Evolutionary conservation across 2,797 vertebrate genomes (phyloP), one percentile per base, ranked within the genome.

Genomic region (Peromyscus aztecus): DNA sequence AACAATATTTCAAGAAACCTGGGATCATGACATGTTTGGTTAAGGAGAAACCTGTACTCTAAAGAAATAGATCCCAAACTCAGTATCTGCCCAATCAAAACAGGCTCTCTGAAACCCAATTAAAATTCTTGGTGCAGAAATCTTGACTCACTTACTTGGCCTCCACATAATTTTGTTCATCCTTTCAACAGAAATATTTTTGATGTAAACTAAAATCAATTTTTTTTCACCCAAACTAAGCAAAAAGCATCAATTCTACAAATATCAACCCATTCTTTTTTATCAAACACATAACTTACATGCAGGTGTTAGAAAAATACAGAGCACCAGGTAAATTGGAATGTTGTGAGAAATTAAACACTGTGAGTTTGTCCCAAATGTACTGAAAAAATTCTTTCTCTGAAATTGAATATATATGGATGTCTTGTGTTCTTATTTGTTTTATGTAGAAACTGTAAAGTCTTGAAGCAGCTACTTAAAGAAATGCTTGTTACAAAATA

Each of bases 191-290:
- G 92, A 87, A 88, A 71, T 83, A 71, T 87, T 82, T 71, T 90
- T 63, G 29, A 95, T 12, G 61, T 43, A 87, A 96, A 76, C 46
- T 81, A n/a, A 43, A 92, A 92, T 97, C 55, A 89, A 92, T 4
- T 13, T 12, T 52, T 91, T 19, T 94, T 84, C 43, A 94, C 67
- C 52, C 69, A 88, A 94, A 73, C 29, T 90, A 88, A 96, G 75
- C 76, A 89, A 94, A 76, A 52, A 75, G 2, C 52, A 90, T 71
- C 11, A 17, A 71, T 80, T 91, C 65, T 57, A 21, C 21, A 92
- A 90, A 95, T 6, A 65, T 46, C 43, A 37, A 77, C 11, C 14
- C 17, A 61, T 14, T 11, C 40, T 24, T 63, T 76, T 75, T 86
- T 76, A 59, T 40, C 61, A 92, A 34, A 57, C 3, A 24, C 8